Evolutionary conservation across 1,140 invertebrate genomes (phyloP).

Genomic region (Zophobas atratus): DNA sequence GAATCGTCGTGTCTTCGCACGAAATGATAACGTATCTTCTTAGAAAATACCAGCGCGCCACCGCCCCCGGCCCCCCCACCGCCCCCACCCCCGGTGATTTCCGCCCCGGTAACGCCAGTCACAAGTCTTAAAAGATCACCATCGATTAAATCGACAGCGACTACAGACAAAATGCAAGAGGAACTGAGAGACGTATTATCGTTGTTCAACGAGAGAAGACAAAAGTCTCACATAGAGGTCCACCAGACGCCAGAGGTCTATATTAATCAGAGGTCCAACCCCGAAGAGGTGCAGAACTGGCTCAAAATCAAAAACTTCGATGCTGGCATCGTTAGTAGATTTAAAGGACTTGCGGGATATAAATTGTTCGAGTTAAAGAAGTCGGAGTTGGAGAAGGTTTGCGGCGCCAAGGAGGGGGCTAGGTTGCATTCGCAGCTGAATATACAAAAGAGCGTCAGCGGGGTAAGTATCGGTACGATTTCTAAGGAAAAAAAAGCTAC

Average conservation of each 20-base stretch:
- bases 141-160: conserved; percentile 54
- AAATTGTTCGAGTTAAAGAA: conserved; percentile 79
- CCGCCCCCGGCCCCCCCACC: conserved; percentile 56
- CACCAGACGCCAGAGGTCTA: conserved; percentile 81
- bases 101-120: conserved; percentile 45
- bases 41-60: background rate
- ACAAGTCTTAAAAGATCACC: conserved; percentile 54
- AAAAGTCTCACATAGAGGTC: conserved; percentile 73
- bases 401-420: conserved; percentile 79
- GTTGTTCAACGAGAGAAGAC: conserved; percentile 73
- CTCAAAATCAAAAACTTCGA: conserved; percentile 83
- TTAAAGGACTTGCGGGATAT: conserved; percentile 78
- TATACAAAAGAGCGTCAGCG: conserved; percentile 82
- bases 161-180: conserved; percentile 74
- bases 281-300: conserved; percentile 82
- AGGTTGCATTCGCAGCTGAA: conserved; percentile 83
- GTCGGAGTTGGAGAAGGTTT: conserved; percentile 77
- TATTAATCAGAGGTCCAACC: conserved; percentile 77
- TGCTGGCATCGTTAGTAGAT: conserved; percentile 74
- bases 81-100: conserved; percentile 51
- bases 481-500: background rate
- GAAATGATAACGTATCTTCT: background rate
- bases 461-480: conserved; percentile 73
- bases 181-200: conserved; percentile 79
- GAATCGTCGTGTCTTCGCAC: background rate